Evolutionary conservation across 2,888 invertebrate genomes (phyloP).

Genomic region (Leptinotarsa haldemani): DNA sequence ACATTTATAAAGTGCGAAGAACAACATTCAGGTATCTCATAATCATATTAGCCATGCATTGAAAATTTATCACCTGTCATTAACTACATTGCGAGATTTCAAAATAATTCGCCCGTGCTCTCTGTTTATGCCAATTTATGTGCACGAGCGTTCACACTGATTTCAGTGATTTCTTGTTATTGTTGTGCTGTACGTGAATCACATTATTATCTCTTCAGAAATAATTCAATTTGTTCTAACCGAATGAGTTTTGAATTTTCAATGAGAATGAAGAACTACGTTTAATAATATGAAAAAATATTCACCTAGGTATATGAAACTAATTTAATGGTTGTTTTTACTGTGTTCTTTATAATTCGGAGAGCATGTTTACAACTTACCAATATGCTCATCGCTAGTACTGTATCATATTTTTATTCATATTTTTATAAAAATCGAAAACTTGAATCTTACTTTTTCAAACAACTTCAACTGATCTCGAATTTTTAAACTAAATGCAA

Average conservation of each 20-base stretch:
- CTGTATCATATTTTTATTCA: too few relatives aligned
- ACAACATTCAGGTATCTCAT: constrained; percentile 52
- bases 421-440: too few relatives aligned
- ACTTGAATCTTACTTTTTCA: too few relatives aligned
- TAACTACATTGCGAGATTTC: constrained; percentile 49
- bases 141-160: constrained; percentile 28
- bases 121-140: constrained; percentile 44
- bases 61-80: constrained; percentile 52
- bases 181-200: constrained; percentile 24
- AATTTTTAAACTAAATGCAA: too few relatives aligned
- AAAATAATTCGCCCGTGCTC: constrained; percentile 47
- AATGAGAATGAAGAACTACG: too few relatives aligned
- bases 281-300: too few relatives aligned
- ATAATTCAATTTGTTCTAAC: constrained; percentile 21
- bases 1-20: constrained; percentile 52
- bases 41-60: constrained; percentile 52
- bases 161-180: constrained; percentile 25
- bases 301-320: too few relatives aligned
- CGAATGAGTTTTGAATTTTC: not conserved
- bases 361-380: too few relatives aligned
- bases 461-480: too few relatives aligned
- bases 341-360: too few relatives aligned
- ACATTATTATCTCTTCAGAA: constrained; percentile 20
- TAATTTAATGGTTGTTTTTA: too few relatives aligned
- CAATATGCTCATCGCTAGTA: too few relatives aligned